Evolutionary conservation across 2,797 vertebrate genomes (phyloP), one percentile per base, ranked within the genome.

Genomic region (Aldrovandia affinis): DNA sequence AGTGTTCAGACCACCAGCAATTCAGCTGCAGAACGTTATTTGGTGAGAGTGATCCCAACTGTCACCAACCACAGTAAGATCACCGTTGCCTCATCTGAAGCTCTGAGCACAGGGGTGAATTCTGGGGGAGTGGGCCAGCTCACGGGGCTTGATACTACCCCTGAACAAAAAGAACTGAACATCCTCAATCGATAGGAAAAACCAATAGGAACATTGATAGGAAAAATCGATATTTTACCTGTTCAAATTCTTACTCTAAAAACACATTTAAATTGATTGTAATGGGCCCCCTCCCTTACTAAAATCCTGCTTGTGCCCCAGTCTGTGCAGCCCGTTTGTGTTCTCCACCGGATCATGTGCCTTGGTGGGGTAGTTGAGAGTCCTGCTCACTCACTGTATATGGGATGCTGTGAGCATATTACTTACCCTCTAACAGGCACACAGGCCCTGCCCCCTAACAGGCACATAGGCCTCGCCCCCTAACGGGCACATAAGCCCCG

Each of bases 61-160:
- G 88, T 88, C 92, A 95, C 89, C 91, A 95, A 89, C 86, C 90
- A 81, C 91, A 94, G 95, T 95, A 95, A 94, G 95, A 96, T 95
- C 93, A 95, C 93, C 91, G 87, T 90, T 91, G 90, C 89, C 86
- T 86, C 89, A 87, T 57, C 84, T 86, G 80, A 84, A 89, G 91
- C 86, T 82, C 73, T 70, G 6, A 6, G 30, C 33, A 25, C n/a
- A 30, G 61, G 36, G 8, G 42, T 22, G 4, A 2, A 42, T 65
- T 83, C 33, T 30, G 61, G 52, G 85, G 78, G 47, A 54, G 85
- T 81, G 63, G 30, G 14, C 9, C n/a, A 10, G 2, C 2, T 30
- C 20, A 33, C 20, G n/a, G n/a, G n/a, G n/a, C n/a, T 55, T 55
- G 18, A 15, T 52, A 5, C 47, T 50, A 5, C 47, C 47, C 47